Base-by-base conservation (phyloP, 1,140 invertebrate species). In the Macrocentrus cingulum region DNA sequence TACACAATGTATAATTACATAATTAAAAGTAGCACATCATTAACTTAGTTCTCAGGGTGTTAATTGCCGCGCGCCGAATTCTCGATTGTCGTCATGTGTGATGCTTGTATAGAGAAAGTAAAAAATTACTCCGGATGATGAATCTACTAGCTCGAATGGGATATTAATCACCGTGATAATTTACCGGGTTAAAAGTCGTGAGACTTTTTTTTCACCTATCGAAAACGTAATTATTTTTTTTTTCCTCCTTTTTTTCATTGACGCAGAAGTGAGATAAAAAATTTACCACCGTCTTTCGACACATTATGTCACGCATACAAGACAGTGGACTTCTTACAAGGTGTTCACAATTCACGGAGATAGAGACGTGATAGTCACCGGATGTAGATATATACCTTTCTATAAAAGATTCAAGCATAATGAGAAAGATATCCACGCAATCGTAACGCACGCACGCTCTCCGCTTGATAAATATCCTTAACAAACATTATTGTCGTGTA, bases 381-480 rank as follows among this genome's bases (percentile, higher is more conserved):
- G 52, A 56, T 45, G 23, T 44, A 5, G 29, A 13, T 32, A 55
- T 52, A 57, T 63, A 60, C 48, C 61, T 66, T 66, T 64, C 54
- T 59, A 59, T 48, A 29, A 19, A 56, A 56, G 57, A 44, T 44
- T 46, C 32, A 51, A 60, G 48, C 48, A 62, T 61, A 65, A 66
- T 22, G 54, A 16, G 45, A 56, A 39, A 55, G 23, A 55, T 65
- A 62, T 62, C 42, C 57, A 60, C 29, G 60, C 60, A 59, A 65
- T 64, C 56, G 23, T 58, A 22, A 54, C 32, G 46, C 59, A 58
- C 50, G 59, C 52, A 61, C 44, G 15, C 45, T 49, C 45, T 39
- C 23, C 32, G 20, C 44, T 6, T 39, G n/a, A 11, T 46, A 49
- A 20, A 55, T 48, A 41, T 50, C 20, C n/a, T 32, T 7, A 15